A percentile compares a stretch with the other conserved stretches of the same genome.
These are phyloP conservation scores for Zosterops borbonicus DNA, from an alignment of 2,113 vertebrate species.

Conservation along the genomic window DNA sequence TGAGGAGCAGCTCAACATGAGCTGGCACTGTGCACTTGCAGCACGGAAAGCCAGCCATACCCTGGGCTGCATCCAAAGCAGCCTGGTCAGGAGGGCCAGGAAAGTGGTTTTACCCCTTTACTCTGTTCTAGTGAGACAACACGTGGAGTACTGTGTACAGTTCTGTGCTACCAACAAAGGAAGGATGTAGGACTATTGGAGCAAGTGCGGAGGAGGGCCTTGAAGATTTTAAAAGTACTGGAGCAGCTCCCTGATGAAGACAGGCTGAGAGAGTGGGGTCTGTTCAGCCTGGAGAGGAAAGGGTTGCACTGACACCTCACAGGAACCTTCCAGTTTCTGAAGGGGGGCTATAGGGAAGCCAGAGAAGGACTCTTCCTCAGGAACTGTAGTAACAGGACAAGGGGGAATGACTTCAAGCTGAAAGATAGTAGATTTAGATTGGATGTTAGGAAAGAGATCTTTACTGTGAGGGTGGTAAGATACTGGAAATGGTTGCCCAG, in stretches of 20 bases:
- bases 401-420: neutral
- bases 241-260: neutral
- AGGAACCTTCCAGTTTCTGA: neutral
- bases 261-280: neutral
- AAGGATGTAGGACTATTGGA: neutral
- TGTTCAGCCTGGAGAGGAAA: neutral
- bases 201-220: neutral
- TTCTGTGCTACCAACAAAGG: neutral
- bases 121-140: neutral
- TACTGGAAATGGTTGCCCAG: neutral
- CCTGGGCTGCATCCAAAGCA: neutral
- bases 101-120: neutral
- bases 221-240: neutral
- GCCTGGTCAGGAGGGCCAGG: neutral
- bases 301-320: neutral
- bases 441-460: neutral
- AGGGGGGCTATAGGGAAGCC: neutral
- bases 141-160: fast-evolving
- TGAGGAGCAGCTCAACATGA: neutral
- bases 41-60: neutral
- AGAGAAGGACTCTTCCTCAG: too few relatives aligned
- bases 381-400: neutral
- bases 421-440: neutral
- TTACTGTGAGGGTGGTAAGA: neutral
- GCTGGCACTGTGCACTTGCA: neutral